phyloP scores from a whole-genome alignment of 2,797 vertebrate genomes.

The Eremophila alpestris region DNA sequence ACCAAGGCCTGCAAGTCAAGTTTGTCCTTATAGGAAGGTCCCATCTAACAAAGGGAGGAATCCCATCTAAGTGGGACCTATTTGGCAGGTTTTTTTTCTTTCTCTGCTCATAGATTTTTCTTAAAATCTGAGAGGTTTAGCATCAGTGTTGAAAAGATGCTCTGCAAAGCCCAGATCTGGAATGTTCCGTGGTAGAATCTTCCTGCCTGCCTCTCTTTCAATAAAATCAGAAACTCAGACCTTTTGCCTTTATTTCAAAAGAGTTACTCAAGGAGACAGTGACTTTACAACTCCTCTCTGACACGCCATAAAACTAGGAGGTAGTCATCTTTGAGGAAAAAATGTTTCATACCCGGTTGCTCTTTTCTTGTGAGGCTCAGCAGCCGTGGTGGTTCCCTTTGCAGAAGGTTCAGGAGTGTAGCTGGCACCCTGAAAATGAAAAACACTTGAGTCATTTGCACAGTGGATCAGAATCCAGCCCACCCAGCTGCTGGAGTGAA shows the following conservation, averaged over 20 bases:
- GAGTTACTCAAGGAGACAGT: background rate
- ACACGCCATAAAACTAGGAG: background rate
- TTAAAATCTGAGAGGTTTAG: background rate
- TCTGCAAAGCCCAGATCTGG: background rate
- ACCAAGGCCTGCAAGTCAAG: background rate
- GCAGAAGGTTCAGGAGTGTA: background rate
- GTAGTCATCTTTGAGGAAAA: background rate
- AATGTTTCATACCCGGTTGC: background rate
- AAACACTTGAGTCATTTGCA: slow-evolving; percentile 31
- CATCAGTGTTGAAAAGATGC: background rate
- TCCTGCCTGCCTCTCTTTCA: background rate
- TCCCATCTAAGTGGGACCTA: background rate
- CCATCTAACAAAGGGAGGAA: background rate
- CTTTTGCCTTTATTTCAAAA: background rate
- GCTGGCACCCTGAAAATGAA: slow-evolving; percentile 20
- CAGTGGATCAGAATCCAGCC: slow-evolving; percentile 33
- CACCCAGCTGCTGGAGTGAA: background rate
- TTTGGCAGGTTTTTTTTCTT: background rate
- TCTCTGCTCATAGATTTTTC: background rate
- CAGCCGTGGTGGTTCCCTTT: background rate
- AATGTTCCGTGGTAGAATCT: background rate
- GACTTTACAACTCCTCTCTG: background rate
- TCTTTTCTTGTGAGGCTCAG: slow-evolving; percentile 21
- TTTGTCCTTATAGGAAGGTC: background rate
- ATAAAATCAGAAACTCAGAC: background rate